phyloP scores from a whole-genome alignment of 2,113 vertebrate genomes.

The Dicrurus megarhynchus region DNA sequence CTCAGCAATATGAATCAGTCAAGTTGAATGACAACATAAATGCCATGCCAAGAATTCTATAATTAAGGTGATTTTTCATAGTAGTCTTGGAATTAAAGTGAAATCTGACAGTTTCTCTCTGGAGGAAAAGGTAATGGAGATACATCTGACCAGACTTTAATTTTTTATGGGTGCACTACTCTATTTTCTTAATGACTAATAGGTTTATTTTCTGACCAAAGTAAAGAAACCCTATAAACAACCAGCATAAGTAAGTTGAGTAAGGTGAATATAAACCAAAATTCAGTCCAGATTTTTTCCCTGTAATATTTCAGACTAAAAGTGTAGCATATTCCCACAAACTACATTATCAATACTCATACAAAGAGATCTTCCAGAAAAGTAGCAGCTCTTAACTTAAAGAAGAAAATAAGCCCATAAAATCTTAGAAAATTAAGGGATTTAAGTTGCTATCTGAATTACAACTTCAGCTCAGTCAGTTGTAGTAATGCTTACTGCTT shows the following conservation, averaged over 20 bases:
- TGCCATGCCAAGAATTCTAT: slow-evolving; percentile 5
- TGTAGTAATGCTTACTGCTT: neutral
- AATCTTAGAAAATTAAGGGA: neutral
- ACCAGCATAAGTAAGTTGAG: neutral
- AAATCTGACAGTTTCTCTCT: slow-evolving; percentile 29
- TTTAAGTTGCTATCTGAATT: neutral
- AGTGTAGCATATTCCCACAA: neutral
- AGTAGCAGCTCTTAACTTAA: neutral
- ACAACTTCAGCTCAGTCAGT: neutral
- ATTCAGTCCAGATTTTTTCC: neutral
- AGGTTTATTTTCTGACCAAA: neutral
- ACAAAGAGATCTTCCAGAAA: neutral
- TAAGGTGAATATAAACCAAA: neutral
- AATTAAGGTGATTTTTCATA: slow-evolving; percentile 67
- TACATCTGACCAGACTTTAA: neutral
- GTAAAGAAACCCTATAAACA: neutral
- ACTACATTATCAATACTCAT: neutral
- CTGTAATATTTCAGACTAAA: neutral
- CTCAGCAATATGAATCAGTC: slow-evolving; percentile 59
- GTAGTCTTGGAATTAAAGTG: slow-evolving; percentile 40
- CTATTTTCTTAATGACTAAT: neutral
- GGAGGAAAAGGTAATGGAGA: slow-evolving; percentile 9
- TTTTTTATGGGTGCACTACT: neutral
- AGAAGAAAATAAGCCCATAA: neutral
- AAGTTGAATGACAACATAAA: slow-evolving; percentile 66